Conservation (phyloP, 1,140 invertebrate species). For the Ptiloglossa arizonensis region DNA sequence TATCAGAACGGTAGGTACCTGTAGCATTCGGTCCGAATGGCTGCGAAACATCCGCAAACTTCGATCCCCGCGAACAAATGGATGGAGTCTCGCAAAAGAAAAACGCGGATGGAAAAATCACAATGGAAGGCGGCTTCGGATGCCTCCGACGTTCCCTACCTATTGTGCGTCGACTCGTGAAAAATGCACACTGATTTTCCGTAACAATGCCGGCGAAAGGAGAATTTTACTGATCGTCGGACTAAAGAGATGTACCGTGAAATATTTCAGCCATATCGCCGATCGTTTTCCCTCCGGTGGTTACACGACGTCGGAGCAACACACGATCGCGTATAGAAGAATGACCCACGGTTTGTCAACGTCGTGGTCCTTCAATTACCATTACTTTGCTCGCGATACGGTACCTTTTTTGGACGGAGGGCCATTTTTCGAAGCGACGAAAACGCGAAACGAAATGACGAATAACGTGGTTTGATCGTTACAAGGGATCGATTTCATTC, state of each 20-base stretch:
- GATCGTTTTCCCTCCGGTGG: background rate
- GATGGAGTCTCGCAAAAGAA: slow-evolving; percentile 63
- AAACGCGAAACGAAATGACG: too few relatives aligned
- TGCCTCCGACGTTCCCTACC: slow-evolving; percentile 44
- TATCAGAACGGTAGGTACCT: slow-evolving; percentile 64
- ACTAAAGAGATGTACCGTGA: slow-evolving; percentile 51
- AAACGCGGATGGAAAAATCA: slow-evolving; percentile 62
- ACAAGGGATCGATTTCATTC: too few relatives aligned
- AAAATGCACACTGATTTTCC: slow-evolving; percentile 69
- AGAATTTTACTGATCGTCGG: slow-evolving; percentile 61
- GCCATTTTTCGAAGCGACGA: background rate
- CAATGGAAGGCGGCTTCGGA: slow-evolving; percentile 55
- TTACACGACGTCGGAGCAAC: background rate
- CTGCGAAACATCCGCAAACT: slow-evolving; percentile 65
- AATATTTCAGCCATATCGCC: slow-evolving; percentile 46
- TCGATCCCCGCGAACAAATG: slow-evolving; percentile 65
- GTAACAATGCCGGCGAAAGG: slow-evolving; percentile 68
- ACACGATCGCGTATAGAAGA: background rate
- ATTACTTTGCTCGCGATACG: background rate
- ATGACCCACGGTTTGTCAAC: slow-evolving; percentile 6
- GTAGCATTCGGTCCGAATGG: slow-evolving; percentile 55
- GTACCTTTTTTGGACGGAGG: background rate
- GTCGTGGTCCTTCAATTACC: slow-evolving; percentile 14
- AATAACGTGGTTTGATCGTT: too few relatives aligned
- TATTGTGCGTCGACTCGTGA: slow-evolving; percentile 66